phyloP scores from a whole-genome alignment of 2,888 invertebrate species.

The Mesorhabditis spiculigera region DNA sequence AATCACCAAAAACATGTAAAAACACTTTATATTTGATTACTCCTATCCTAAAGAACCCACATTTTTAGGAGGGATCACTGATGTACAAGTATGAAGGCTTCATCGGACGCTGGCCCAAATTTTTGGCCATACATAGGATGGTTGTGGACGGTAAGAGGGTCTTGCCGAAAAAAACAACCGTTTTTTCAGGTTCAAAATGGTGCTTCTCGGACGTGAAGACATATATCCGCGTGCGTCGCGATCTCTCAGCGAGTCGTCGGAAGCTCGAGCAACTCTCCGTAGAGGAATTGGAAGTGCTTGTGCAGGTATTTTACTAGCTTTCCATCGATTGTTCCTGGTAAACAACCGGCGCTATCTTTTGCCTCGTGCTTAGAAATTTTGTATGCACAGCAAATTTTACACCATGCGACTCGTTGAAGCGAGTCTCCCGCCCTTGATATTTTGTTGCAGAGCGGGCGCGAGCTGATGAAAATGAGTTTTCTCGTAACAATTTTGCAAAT shows the following conservation, averaged over 20 bases:
- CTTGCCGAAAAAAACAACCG: neutral
- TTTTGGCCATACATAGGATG: slow-evolving; percentile 36
- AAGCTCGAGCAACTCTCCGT: slow-evolving; percentile 57
- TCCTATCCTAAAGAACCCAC: neutral
- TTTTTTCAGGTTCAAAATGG: slow-evolving; percentile 38
- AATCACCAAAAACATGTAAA: too few relatives aligned
- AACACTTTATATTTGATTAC: too few relatives aligned
- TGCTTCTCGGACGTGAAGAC: slow-evolving; percentile 50
- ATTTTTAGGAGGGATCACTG: slow-evolving; percentile 25
- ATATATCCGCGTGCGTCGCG: slow-evolving; percentile 30
- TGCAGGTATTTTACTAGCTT: slow-evolving; percentile 60
- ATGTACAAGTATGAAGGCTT: slow-evolving; percentile 34
- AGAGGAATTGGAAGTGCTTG: slow-evolving; percentile 64
- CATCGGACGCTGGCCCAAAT: slow-evolving; percentile 34
- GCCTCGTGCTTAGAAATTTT: neutral
- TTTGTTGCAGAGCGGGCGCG: slow-evolving; percentile 30
- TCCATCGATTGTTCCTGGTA: neutral
- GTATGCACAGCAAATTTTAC: neutral
- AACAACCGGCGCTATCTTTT: neutral
- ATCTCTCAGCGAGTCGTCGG: slow-evolving; percentile 22
- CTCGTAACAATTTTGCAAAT: slow-evolving; percentile 42
- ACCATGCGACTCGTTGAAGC: neutral
- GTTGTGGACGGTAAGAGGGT: slow-evolving; percentile 40
- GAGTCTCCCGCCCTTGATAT: neutral
- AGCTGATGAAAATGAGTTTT: slow-evolving; percentile 35